phyloP scores from a whole-genome alignment of 2,113 vertebrate species.

The Arvicanthis niloticus region DNA sequence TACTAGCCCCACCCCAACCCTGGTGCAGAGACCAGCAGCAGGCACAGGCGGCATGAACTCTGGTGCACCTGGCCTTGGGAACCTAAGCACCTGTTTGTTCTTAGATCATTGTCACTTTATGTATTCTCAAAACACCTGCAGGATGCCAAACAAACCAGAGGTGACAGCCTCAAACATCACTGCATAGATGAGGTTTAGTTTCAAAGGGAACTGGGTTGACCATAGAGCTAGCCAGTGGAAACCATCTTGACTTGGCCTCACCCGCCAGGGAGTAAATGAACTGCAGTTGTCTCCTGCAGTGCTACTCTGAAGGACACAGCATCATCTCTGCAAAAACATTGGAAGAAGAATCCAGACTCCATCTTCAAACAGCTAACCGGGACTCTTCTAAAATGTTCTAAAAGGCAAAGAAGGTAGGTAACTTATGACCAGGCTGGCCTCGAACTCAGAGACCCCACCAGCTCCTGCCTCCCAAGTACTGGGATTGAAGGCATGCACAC shows the following conservation, averaged over 20 bases:
- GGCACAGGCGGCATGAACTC: background rate
- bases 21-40: background rate
- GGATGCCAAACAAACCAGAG: background rate
- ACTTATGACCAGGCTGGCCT: background rate
- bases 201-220: background rate
- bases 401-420: background rate
- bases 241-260: background rate
- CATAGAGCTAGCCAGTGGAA: background rate
- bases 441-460: background rate
- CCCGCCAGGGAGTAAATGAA: background rate
- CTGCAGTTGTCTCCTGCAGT: background rate
- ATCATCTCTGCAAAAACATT: background rate
- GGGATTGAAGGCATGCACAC: background rate
- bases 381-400: background rate
- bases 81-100: background rate
- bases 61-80: background rate
- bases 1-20: background rate
- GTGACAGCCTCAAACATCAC: background rate
- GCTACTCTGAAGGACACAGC: background rate
- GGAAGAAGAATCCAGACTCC: background rate
- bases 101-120: background rate
- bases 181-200: background rate
- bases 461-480: background rate
- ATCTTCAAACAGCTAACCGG: background rate
- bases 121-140: constrained; percentile 28